These are phyloP conservation scores for Nephotettix cincticeps DNA, from an alignment of 1,140 invertebrate species.

Conservation along the genomic window DNA sequence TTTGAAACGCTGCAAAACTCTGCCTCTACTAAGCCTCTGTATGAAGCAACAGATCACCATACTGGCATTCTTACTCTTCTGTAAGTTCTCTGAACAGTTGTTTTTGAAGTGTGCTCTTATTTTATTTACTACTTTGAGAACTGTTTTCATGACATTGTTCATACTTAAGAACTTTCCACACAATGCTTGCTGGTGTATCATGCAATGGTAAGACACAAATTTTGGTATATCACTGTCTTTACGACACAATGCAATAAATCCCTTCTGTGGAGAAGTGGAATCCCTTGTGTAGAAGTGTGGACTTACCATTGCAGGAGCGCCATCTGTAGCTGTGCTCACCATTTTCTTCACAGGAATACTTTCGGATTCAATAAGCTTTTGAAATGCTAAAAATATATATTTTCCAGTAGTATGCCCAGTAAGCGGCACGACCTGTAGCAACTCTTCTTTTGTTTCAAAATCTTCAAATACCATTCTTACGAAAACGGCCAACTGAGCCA, in stretches of 20 bases:
- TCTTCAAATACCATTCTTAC: not conserved
- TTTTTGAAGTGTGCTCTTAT: not conserved
- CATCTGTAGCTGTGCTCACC: not conserved
- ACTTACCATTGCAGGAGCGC: not conserved
- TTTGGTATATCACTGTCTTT: not conserved
- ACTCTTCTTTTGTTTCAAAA: not conserved
- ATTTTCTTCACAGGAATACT: not conserved
- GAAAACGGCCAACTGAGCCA: not conserved
- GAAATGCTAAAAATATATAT: not conserved
- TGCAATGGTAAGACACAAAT: no score
- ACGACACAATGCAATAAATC: not conserved
- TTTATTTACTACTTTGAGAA: not conserved
- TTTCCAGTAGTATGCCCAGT: not conserved
- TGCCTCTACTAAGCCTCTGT: not conserved
- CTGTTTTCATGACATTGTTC: not conserved
- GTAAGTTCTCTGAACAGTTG: not conserved
- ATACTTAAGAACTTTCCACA: not conserved
- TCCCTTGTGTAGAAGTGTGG: no score
- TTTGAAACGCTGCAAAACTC: not conserved
- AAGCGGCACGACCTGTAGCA: not conserved
- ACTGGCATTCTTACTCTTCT: no score
- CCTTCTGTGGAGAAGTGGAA: no score
- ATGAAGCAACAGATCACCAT: constrained; percentile 7
- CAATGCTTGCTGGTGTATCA: no score
- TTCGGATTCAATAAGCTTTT: no score